Percentiles rank a stretch among this genome's conserved stretches.
Conservation (phyloP, 2,888 invertebrate species). For the Lasioglossum calceatum region DNA sequence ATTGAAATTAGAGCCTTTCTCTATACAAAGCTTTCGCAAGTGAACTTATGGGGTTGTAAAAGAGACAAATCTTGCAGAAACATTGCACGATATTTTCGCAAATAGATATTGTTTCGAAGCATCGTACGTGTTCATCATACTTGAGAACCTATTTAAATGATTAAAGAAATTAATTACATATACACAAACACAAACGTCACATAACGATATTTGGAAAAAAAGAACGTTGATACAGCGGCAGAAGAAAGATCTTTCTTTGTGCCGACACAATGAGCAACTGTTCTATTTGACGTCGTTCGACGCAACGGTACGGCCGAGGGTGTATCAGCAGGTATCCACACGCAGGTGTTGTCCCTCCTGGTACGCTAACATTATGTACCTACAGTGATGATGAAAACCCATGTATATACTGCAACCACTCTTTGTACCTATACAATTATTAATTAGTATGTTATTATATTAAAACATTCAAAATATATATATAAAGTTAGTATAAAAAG, state of each 20-base stretch:
- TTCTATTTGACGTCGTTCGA: slow-evolving; percentile 75
- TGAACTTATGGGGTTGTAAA: background rate
- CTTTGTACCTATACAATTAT: background rate
- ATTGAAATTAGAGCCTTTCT: background rate
- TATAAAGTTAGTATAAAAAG: background rate
- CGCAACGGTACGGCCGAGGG: slow-evolving; percentile 56
- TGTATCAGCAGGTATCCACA: slow-evolving; percentile 69
- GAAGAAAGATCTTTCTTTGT: slow-evolving; percentile 67
- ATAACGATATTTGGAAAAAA: background rate
- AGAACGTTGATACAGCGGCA: background rate
- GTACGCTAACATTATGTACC: slow-evolving; percentile 38
- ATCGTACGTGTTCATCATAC: background rate
- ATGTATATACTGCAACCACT: background rate
- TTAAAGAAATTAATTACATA: background rate
- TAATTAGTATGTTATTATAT: background rate
- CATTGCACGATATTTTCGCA: slow-evolving; percentile 1
- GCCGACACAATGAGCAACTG: slow-evolving; percentile 74
- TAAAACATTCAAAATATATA: background rate
- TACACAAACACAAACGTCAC: background rate
- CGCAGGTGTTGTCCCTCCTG: slow-evolving; percentile 80
- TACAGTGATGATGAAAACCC: slow-evolving; percentile 4
- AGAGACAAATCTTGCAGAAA: background rate
- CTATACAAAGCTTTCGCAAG: slow-evolving; percentile 4
- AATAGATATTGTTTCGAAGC: slow-evolving; percentile 5
- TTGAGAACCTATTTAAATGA: slow-evolving; percentile 5